Evolutionary conservation across 2,888 invertebrate species (phyloP).

Genomic region (Lobophora halterata): DNA sequence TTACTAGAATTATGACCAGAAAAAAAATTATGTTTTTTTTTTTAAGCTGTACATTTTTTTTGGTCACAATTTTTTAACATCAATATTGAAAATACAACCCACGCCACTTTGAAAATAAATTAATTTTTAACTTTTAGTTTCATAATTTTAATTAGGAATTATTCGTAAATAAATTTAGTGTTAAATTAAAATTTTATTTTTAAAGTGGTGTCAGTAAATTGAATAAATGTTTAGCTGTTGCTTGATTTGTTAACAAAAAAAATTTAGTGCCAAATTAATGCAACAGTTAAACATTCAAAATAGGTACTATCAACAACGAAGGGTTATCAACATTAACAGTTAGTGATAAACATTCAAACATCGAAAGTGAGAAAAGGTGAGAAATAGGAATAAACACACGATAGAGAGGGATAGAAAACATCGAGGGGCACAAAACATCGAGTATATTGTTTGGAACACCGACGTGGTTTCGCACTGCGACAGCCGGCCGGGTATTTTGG

Average conservation of each 20-base stretch:
- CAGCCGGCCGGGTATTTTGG: slow-evolving; percentile 75
- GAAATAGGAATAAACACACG: slow-evolving; percentile 72
- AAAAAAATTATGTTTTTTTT: slow-evolving; percentile 18
- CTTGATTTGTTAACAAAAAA: not conserved
- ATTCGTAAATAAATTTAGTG: no score
- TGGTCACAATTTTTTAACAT: slow-evolving; percentile 17
- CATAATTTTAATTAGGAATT: no score
- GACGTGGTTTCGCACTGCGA: slow-evolving; percentile 63
- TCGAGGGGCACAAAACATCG: slow-evolving; percentile 53
- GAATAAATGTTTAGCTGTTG: slow-evolving; percentile 11
- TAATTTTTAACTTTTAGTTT: not conserved
- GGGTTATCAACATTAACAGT: slow-evolving; percentile 77
- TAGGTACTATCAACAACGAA: slow-evolving; percentile 39
- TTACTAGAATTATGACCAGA: slow-evolving; percentile 42
- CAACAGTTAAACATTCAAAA: slow-evolving; percentile 33
- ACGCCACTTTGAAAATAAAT: slow-evolving; percentile 14
- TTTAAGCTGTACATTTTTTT: slow-evolving; percentile 15
- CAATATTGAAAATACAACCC: slow-evolving; percentile 7
- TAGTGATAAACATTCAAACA: slow-evolving; percentile 80
- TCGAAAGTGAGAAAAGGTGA: slow-evolving; percentile 76
- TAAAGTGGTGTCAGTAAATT: slow-evolving; percentile 2
- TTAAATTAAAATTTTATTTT: not conserved
- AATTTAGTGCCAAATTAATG: slow-evolving; percentile 8
- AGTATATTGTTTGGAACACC: slow-evolving; percentile 70
- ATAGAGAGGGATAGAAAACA: slow-evolving; percentile 55